Evolutionary conservation across 35 echinoderm and acorn worm species (phyloP).

Genomic region (Apostichopus parvimensis): DNA sequence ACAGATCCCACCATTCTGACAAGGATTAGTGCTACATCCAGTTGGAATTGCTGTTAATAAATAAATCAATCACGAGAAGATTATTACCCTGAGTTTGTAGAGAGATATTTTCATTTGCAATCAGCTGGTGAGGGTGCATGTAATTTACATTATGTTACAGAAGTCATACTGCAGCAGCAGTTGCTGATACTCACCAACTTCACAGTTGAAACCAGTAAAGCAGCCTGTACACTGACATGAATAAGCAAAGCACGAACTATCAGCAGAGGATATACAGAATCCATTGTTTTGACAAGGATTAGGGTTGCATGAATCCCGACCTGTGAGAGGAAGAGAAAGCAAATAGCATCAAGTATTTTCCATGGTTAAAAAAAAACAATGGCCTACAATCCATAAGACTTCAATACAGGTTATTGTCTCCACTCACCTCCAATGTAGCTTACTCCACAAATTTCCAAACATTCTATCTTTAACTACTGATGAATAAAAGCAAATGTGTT

Average conservation of each 20-base stretch:
- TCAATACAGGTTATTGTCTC: no score
- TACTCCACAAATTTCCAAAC: no score
- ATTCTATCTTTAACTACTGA: no score
- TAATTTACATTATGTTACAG: no score
- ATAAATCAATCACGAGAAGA: background rate
- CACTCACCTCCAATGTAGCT: no score
- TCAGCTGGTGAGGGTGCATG: no score
- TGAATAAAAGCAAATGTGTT: no score
- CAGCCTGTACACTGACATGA: conserved; percentile 70
- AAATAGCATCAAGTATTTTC: no score
- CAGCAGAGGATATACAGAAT: conserved; percentile 39
- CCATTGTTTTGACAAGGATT: conserved; percentile 80
- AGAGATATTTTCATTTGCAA: no score
- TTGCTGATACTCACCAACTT: conserved; percentile 62
- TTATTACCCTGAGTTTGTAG: no score
- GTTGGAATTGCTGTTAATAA: conserved; percentile 56
- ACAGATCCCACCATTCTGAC: conserved; percentile 76
- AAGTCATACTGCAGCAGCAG: background rate
- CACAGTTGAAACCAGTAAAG: conserved; percentile 89
- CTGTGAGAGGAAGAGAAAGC: background rate
- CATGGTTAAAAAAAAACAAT: no score
- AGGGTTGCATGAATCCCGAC: conserved; percentile 57
- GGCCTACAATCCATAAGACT: no score
- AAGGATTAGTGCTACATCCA: conserved; percentile 70
- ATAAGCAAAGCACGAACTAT: conserved; percentile 68